These are phyloP conservation scores for Macaria notata DNA, from an alignment of 2,888 invertebrate genomes.

Conservation along the genomic window DNA sequence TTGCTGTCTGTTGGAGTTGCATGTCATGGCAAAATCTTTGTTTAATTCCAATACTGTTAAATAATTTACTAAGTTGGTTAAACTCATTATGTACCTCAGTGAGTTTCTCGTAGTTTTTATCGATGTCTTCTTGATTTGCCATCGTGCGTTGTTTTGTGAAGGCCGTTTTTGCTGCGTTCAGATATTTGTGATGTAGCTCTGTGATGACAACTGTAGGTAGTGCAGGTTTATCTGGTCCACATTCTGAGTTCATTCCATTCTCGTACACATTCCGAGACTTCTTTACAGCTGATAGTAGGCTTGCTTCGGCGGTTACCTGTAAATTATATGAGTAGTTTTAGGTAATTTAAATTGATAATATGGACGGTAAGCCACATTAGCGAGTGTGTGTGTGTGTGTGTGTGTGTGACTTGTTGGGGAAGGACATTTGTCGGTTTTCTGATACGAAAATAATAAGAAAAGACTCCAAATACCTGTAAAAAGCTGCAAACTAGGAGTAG, in stretches of 20 bases:
- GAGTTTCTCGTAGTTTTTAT: constrained; percentile 1
- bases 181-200: background rate
- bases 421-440: too few relatives aligned
- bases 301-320: constrained; percentile 4
- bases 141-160: constrained; percentile 10
- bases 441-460: too few relatives aligned
- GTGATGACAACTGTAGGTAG: background rate
- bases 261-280: constrained; percentile 8
- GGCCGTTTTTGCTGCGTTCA: background rate
- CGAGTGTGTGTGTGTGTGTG: background rate
- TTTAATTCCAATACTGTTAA: background rate
- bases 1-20: too few relatives aligned
- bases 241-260: constrained; percentile 4
- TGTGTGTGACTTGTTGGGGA: too few relatives aligned
- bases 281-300: background rate
- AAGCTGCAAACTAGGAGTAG: background rate
- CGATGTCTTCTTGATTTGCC: constrained; percentile 4
- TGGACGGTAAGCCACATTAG: background rate
- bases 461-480: background rate
- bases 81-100: constrained; percentile 4
- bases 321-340: background rate
- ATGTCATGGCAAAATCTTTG: background rate
- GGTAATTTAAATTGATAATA: too few relatives aligned
- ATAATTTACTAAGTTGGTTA: background rate
- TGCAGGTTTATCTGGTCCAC: constrained; percentile 2